Percentiles rank a stretch among this genome's conserved stretches.
Conservation (phyloP, 2,113 vertebrate genomes). For the Anarhynchus alexandrinus region DNA sequence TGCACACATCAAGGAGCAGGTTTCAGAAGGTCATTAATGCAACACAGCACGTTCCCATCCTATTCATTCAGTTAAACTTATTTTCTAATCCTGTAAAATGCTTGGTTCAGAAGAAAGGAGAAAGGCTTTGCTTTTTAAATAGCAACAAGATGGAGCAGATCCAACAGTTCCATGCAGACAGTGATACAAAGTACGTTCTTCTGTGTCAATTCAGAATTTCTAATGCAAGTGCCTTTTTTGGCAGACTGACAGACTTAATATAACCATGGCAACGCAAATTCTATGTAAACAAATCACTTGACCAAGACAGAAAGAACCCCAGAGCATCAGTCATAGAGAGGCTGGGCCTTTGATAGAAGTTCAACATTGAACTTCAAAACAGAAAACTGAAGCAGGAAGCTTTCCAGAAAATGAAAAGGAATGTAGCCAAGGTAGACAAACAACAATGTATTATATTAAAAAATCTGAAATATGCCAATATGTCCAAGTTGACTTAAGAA, state of each 20-base stretch:
- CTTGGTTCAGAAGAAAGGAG: neutral
- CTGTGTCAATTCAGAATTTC: constrained; percentile 32
- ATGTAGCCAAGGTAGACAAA: neutral
- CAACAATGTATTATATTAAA: neutral
- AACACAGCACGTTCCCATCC: neutral
- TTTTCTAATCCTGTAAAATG: constrained; percentile 13
- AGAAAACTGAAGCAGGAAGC: neutral
- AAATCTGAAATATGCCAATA: neutral
- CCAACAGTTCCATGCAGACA: neutral
- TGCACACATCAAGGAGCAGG: neutral
- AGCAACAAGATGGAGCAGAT: neutral
- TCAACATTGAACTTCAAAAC: neutral
- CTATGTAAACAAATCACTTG: constrained; percentile 52
- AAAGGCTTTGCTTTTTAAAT: neutral
- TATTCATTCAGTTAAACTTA: neutral
- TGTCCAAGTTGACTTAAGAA: neutral
- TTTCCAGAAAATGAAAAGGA: neutral
- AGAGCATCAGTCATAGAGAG: constrained; percentile 12
- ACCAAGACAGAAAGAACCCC: neutral
- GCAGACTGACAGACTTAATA: neutral
- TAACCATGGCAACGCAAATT: constrained; percentile 52
- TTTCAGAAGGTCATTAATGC: neutral
- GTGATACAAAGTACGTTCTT: constrained; percentile 12
- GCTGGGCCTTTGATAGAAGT: neutral
- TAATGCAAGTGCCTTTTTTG: neutral